Base-by-base conservation (phyloP, 2,113 vertebrate genomes). In the Cercopithecus mona region DNA sequence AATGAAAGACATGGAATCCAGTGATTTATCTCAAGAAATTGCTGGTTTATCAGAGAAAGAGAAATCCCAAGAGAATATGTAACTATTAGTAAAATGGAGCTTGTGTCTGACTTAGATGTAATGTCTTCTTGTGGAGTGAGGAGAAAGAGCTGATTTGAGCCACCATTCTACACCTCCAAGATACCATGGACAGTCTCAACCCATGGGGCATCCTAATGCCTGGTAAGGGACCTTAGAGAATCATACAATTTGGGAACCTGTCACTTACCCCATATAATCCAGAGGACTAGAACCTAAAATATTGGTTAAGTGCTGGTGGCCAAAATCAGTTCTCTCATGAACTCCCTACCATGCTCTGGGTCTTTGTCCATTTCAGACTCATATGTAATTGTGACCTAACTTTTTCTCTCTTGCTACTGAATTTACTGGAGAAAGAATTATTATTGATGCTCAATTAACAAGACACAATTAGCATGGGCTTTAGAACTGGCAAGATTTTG, bases 341-440 rank as follows among this genome's bases (percentile, higher is more conserved):
- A 68, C 1, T 4, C 20, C 12, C 8, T 32, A 6, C 52, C 5
- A 57, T 30, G 81, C 38, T 35, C 22, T 84, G 6, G 11, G 61
- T 73, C 72, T 59, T 30, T 79, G 27, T 89, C 27, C 38, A 1
- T 88, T 13, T 90, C 32, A 87, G 20, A 87, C 43, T 92, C 52
- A 66, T 70, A 45, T 22, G 22, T 59, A 88, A 83, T 83, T 68
- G 80, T 82, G 22, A 90, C 38, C 17, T 35, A 32, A 59, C 52
- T 50, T 72, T 23, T 48, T 14, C 22, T 14, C 22, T 82, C 88
- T 92, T 59, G 50, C 11, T 79, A 25, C 35, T 52, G 30, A 88
- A 70, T 92, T 30, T 89, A 81, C 70, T 30, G 18, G 30, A 95
- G 72, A 96, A 86, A 91, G 35, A 80, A 75, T 52, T 93, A 70